Percentiles rank a stretch among this genome's conserved stretches.
These are phyloP conservation scores for Tanypteryx hageni DNA, from an alignment of 2,888 invertebrate genomes.

Conservation along the genomic window DNA sequence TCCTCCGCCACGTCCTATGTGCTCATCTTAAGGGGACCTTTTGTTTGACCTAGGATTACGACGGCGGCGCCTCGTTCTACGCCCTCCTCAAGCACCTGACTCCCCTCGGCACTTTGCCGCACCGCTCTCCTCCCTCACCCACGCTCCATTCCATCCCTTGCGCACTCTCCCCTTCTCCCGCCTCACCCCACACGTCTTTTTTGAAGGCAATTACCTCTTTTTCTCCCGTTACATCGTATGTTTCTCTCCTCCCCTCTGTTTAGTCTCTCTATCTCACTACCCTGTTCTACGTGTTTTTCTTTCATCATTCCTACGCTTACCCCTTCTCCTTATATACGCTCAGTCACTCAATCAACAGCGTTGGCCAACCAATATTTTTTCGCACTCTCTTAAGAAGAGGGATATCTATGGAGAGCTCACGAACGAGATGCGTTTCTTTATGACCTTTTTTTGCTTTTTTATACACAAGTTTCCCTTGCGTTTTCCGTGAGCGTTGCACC, in stretches of 20 bases:
- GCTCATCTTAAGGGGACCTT: constrained; percentile 56
- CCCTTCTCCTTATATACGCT: neutral
- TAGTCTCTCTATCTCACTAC: neutral
- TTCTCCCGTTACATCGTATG: neutral
- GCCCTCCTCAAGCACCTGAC: neutral
- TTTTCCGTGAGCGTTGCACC: neutral
- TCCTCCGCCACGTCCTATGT: constrained; percentile 3
- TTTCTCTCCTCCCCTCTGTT: neutral
- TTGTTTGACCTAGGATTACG: constrained; percentile 60
- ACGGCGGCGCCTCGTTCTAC: constrained; percentile 19
- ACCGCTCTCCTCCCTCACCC: neutral
- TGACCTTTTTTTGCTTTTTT: neutral
- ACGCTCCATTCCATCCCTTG: neutral
- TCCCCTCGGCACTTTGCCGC: neutral
- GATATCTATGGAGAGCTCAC: constrained; percentile 26
- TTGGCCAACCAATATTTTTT: constrained; percentile 31
- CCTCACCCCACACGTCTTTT: neutral
- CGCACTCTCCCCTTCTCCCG: no score
- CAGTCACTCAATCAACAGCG: neutral
- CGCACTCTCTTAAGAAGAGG: neutral
- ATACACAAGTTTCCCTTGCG: neutral
- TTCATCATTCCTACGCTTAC: neutral
- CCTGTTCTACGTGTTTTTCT: constrained; percentile 19
- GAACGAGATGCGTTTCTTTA: neutral
- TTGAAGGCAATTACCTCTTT: neutral